These are phyloP conservation scores for Siphamia tubifer DNA, from an alignment of 2,113 vertebrate species.

Conservation along the genomic window DNA sequence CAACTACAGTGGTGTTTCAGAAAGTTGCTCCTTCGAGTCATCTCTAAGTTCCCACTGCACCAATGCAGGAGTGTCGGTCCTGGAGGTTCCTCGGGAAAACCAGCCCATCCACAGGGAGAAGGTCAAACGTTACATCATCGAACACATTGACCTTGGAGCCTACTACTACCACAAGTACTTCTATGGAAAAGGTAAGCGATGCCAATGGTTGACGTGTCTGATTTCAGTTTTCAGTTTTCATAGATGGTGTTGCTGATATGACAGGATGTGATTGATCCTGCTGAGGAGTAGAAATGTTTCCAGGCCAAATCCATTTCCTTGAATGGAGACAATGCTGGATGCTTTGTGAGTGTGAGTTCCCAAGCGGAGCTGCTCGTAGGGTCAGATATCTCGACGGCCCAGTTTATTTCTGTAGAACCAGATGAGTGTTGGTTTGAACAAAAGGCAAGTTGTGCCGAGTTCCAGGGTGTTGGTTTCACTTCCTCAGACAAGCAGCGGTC, in stretches of 20 bases:
- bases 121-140: slow-evolving; percentile 97
- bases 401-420: slow-evolving; percentile 59
- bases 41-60: slow-evolving; percentile 97
- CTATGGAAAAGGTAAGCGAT: slow-evolving; percentile 91
- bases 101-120: slow-evolving; percentile 96
- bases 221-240: background rate
- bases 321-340: background rate
- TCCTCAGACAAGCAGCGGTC: slow-evolving; percentile 48
- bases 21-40: slow-evolving; percentile 94
- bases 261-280: background rate
- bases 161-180: slow-evolving; percentile 98
- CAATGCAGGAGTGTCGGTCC: slow-evolving; percentile 94
- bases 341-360: background rate
- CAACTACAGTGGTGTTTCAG: slow-evolving; percentile 83
- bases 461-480: slow-evolving; percentile 55
- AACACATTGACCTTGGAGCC: slow-evolving; percentile 96
- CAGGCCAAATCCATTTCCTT: slow-evolving; percentile 14
- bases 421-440: slow-evolving; percentile 58
- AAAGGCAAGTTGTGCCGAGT: slow-evolving; percentile 59
- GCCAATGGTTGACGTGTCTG: background rate
- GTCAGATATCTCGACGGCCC: slow-evolving; percentile 48
- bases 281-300: slow-evolving; percentile 11
- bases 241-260: background rate
- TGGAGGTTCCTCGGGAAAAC: slow-evolving; percentile 94
- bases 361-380: slow-evolving; percentile 22